Conservation (phyloP, 2,888 invertebrate genomes). For the Muscina levida region DNA sequence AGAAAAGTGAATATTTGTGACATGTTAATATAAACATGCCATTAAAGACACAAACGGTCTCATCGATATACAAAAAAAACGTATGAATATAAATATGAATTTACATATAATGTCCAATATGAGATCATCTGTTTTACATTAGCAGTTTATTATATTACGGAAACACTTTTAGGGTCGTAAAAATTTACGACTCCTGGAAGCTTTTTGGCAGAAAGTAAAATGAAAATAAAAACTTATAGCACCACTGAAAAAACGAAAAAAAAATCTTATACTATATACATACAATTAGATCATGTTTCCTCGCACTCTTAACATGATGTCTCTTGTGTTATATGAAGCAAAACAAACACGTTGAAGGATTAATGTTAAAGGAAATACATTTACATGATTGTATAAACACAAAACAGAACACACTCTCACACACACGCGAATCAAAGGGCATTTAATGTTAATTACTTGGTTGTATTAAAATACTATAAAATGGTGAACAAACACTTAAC, state of each 20-base stretch:
- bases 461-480: too few relatives aligned
- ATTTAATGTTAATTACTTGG: too few relatives aligned
- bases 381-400: neutral
- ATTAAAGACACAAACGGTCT: conserved; percentile 39
- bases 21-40: conserved; percentile 39
- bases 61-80: too few relatives aligned
- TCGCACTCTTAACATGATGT: neutral
- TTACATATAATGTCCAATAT: conserved; percentile 10
- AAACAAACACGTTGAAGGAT: neutral
- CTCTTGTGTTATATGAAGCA: neutral
- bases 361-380: conserved; percentile 16
- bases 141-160: neutral
- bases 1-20: conserved; percentile 22
- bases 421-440: too few relatives aligned
- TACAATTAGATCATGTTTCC: conserved; percentile 1
- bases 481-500: too few relatives aligned
- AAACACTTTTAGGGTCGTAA: neutral
- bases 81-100: too few relatives aligned
- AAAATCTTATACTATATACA: too few relatives aligned
- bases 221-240: too few relatives aligned
- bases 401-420: too few relatives aligned
- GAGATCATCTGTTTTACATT: conserved; percentile 34
- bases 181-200: conserved; percentile 8
- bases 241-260: too few relatives aligned
- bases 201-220: neutral